Evolutionary conservation across 2,797 vertebrate genomes (phyloP), one percentile per base, ranked within the genome.

Genomic region (Enteromius radiatus): DNA sequence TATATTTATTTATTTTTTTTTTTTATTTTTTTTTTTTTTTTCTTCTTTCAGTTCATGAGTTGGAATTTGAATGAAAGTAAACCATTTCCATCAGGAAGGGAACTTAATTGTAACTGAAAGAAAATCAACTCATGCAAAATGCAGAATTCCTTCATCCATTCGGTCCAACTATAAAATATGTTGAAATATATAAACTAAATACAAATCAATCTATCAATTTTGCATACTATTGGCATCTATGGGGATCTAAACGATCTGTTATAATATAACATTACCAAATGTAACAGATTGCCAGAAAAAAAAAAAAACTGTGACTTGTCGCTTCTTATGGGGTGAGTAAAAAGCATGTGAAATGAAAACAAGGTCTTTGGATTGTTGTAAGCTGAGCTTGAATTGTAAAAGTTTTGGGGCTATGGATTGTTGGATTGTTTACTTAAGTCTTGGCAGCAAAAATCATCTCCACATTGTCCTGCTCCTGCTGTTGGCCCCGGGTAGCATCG

Each of bases 391-490:
- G 87, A 90, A 89, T 45, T 88, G 89, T 89, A 89, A 88, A 88
- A 78, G 87, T 86, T 82, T 90, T 89, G 84, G 90, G 88, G 86
- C 26, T 43, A 61, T 71, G 67, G 78, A 71, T 70, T 79, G 78
- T 84, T 86, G 90, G 84, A 92, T 86, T 92, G 90, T 87, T 91
- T 90, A 89, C 91, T 94, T 91, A 89, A 90, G 92, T 91, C 86
- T 88, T 67, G 88, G 78, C 52, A 68, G 89, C 89, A 82, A 88
- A 92, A 92, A 91, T 91, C 86, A 89, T 89, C 94, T 95, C 93
- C 93, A 93, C 86, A 89, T 89, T 90, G 93, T 93, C 76, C 91
- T 92, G 91, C 84, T 92, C 88, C 92, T 92, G 86, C 92, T 91
- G 94, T 91, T 88, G 88, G 94, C 91, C 86, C 88, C 11, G 89